phyloP scores from a whole-genome alignment of 2,797 vertebrate species.

The Onychomys arenicola region DNA sequence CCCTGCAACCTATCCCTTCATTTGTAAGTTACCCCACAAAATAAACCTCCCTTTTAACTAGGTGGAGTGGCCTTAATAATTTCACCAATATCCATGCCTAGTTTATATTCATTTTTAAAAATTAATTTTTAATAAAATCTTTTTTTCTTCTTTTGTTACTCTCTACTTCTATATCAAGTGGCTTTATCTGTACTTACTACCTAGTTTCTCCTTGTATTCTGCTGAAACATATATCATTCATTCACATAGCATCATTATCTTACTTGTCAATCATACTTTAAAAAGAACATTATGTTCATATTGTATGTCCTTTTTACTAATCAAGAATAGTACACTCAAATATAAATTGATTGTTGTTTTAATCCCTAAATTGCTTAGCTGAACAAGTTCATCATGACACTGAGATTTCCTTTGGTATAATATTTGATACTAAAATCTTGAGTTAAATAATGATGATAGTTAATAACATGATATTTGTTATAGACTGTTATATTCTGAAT shows the following conservation, averaged over 20 bases:
- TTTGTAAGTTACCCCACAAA: too few relatives aligned
- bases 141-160: constrained; percentile 48
- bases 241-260: not conserved
- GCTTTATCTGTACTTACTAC: not conserved
- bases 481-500: constrained; percentile 10
- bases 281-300: not conserved
- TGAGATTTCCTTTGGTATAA: constrained; percentile 26
- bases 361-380: constrained; percentile 40
- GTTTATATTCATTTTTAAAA: not conserved
- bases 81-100: too few relatives aligned
- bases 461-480: constrained; percentile 44
- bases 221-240: not conserved
- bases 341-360: constrained; percentile 44
- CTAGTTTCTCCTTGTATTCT: not conserved
- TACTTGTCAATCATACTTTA: constrained; percentile 9
- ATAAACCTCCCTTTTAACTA: too few relatives aligned
- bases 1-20: too few relatives aligned
- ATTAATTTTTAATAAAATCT: constrained; percentile 36
- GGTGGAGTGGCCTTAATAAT: too few relatives aligned
- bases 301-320: constrained; percentile 49
- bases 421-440: constrained; percentile 46
- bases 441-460: constrained; percentile 26
- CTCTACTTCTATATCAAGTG: not conserved
- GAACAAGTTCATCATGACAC: constrained; percentile 13
- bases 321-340: constrained; percentile 22